Base-by-base conservation (phyloP, 2,888 invertebrate species). In the Polydrusus pterygomalis region DNA sequence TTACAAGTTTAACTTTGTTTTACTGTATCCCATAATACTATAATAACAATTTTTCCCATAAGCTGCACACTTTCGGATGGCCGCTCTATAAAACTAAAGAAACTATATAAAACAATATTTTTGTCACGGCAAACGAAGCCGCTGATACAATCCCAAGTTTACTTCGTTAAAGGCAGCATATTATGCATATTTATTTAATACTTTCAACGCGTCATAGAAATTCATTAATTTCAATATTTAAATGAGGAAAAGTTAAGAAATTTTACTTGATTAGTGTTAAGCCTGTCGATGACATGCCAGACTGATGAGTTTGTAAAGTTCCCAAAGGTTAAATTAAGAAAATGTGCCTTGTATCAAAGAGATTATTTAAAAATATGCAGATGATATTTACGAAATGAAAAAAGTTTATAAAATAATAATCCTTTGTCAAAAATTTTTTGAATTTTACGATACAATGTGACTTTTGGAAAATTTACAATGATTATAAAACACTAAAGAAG, bases 331-430 rank as follows among this genome's bases (percentile, higher is more conserved):
- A 70, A 63, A 62, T 70, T 62, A 51, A 49, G 40, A 70, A 62
- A 70, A 62, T 62, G 30, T 60, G 70, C 62, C 60, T 70, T 70
- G 49, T 20, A 70, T 70, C 56, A 74, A 67, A 47, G 56, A 58
- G 54, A 74, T 74, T 68, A 68, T 68, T 74, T 51, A 74, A 68
- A 74, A 74, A 74, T 74, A 74, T 74, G 73, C 73, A 74, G 62
- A 68, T 74, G 62, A 38, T 40, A 51, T 58, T 72, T 49, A 70
- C 20, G 20, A 51, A 51, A 51, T 11, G 51, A 51, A 51, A n/a
- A 17, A 51, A 20, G 20, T 51, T 25, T 47, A 15, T 47, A 17
- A 15, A 17, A 17, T 17, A 47, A 20, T 51, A 20, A 51, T 1
- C 20, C 51, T 51, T 20, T 51, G 18, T 20, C 20, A 51, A 11